Conservation (phyloP, 1,140 invertebrate genomes). For the Zaprionus ghesquierei region DNA sequence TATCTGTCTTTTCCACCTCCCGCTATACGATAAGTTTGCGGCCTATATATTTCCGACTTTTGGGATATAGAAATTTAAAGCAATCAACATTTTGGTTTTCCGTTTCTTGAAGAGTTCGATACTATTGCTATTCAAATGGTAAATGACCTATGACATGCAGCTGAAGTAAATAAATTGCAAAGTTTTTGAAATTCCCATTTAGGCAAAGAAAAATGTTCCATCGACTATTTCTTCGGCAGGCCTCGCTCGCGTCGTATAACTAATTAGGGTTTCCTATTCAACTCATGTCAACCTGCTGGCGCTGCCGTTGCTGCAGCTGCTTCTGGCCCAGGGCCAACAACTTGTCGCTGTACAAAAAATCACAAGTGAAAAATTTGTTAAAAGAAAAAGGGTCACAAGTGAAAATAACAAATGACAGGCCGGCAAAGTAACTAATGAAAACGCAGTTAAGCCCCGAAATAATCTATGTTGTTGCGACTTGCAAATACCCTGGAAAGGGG, state of each 20-base stretch:
- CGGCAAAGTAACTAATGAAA: constrained; percentile 38
- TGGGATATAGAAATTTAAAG: background rate
- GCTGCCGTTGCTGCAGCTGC: background rate
- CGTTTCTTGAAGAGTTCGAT: background rate
- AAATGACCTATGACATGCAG: background rate
- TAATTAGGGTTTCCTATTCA: constrained; percentile 23
- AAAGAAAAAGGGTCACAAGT: constrained; percentile 32
- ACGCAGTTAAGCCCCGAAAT: background rate
- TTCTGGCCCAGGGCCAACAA: constrained; percentile 26
- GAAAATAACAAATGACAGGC: constrained; percentile 42
- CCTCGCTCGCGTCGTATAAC: background rate
- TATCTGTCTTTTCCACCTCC: too few relatives aligned
- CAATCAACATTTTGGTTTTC: background rate
- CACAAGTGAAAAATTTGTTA: constrained; percentile 18
- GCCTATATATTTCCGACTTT: background rate
- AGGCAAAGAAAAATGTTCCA: background rate
- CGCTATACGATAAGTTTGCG: too few relatives aligned
- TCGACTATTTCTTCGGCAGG: background rate
- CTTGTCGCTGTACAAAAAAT: constrained; percentile 24
- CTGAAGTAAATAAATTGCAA: background rate
- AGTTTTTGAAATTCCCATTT: background rate
- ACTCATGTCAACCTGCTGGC: background rate
- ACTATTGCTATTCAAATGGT: background rate
- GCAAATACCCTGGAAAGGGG: background rate
- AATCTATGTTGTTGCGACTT: background rate